These are phyloP conservation scores for Hirudo medicinalis DNA, from an alignment of 1,140 invertebrate genomes.

Conservation along the genomic window DNA sequence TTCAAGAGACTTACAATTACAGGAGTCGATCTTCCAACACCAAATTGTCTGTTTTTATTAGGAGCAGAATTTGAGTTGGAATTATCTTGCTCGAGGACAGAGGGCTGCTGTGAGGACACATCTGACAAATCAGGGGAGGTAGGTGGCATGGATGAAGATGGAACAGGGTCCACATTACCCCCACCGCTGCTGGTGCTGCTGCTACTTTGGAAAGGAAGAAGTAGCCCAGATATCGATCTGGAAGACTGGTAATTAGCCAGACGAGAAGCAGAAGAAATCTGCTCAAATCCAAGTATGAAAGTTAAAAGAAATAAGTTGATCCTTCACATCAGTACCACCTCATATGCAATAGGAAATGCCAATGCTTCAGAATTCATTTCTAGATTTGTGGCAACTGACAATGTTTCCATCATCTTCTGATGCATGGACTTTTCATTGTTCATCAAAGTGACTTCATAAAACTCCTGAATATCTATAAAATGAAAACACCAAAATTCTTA, in stretches of 20 bases:
- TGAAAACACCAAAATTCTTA: not conserved
- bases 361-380: conserved; percentile 8
- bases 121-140: conserved; percentile 10
- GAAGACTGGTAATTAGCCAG: conserved; percentile 8
- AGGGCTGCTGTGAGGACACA: conserved; percentile 6
- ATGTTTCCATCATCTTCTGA: conserved; percentile 12
- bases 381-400: conserved; percentile 8
- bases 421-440: conserved; percentile 8
- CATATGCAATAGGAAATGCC: conserved; percentile 13
- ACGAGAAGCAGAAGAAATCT: conserved; percentile 8
- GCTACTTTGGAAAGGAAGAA: conserved; percentile 4
- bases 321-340: not conserved
- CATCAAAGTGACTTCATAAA: conserved; percentile 16
- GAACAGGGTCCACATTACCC: conserved; percentile 1
- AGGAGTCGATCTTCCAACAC: not conserved
- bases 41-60: conserved; percentile 5
- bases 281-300: not conserved
- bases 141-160: not conserved
- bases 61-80: too few species aligned
- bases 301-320: not conserved
- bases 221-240: not conserved
- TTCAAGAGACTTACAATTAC: not conserved
- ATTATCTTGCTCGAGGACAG: not conserved
- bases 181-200: not conserved
- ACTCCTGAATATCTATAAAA: conserved; percentile 16